phyloP scores from a whole-genome alignment of 1,140 invertebrate genomes.

The Lamellibrachia luymesi region DNA sequence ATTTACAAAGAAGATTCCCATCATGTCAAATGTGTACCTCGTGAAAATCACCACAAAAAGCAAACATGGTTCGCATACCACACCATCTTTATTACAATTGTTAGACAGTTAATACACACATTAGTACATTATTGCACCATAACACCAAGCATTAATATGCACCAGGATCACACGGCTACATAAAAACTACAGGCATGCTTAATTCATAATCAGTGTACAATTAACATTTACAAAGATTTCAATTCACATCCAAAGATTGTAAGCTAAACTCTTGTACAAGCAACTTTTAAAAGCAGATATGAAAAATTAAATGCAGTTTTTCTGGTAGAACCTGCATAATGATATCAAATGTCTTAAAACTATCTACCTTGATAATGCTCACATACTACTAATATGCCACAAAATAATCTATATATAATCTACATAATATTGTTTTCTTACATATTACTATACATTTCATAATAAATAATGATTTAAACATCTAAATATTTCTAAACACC shows the following conservation, averaged over 20 bases:
- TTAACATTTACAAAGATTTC: background rate
- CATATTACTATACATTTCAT: background rate
- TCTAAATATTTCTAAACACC: background rate
- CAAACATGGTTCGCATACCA: background rate
- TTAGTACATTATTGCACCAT: background rate
- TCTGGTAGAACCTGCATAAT: background rate
- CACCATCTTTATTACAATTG: background rate
- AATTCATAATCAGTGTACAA: constrained; percentile 1
- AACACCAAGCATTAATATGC: background rate
- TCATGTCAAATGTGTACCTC: background rate
- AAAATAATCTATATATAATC: background rate
- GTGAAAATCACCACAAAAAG: background rate
- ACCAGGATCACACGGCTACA: background rate
- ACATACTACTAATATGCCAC: background rate
- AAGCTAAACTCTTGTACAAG: background rate
- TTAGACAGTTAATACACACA: background rate
- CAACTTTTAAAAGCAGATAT: background rate
- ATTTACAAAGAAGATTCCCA: background rate
- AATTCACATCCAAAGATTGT: background rate
- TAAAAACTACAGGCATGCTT: background rate
- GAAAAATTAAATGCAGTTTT: background rate
- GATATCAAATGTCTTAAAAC: background rate
- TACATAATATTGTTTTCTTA: background rate
- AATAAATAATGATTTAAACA: background rate
- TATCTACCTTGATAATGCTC: background rate